Evolutionary conservation across 2,113 vertebrate species (phyloP).

Genomic region (Daboia siamensis): DNA sequence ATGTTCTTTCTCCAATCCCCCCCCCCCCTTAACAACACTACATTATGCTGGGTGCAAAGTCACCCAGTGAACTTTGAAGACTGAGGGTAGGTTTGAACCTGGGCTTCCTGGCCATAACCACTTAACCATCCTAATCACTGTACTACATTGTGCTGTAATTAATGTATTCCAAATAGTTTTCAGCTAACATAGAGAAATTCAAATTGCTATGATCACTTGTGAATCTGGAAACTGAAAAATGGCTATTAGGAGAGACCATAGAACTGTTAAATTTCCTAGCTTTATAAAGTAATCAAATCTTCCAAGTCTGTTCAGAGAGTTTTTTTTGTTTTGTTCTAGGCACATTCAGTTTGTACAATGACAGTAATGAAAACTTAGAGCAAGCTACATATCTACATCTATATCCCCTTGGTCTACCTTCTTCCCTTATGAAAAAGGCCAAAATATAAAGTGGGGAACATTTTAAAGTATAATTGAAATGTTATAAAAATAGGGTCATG

Average conservation of each 20-base stretch:
- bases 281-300: neutral
- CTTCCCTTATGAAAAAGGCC: neutral
- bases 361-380: neutral
- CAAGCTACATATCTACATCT: neutral
- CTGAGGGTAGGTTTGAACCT: neutral
- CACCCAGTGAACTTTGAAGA: neutral
- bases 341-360: neutral
- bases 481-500: neutral
- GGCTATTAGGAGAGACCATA: neutral
- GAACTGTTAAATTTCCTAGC: neutral
- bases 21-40: neutral
- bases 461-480: neutral
- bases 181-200: neutral
- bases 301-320: neutral
- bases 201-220: neutral
- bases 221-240: neutral
- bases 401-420: neutral
- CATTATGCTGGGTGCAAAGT: neutral
- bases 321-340: neutral
- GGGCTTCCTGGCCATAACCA: neutral
- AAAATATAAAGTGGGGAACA: neutral
- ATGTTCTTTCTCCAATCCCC: neutral
- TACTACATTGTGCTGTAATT: neutral
- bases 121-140: neutral
- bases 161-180: neutral